Evolutionary conservation across 2,113 vertebrate genomes (phyloP).

Genomic region (Pseudorhombus dupliciocellatus): DNA sequence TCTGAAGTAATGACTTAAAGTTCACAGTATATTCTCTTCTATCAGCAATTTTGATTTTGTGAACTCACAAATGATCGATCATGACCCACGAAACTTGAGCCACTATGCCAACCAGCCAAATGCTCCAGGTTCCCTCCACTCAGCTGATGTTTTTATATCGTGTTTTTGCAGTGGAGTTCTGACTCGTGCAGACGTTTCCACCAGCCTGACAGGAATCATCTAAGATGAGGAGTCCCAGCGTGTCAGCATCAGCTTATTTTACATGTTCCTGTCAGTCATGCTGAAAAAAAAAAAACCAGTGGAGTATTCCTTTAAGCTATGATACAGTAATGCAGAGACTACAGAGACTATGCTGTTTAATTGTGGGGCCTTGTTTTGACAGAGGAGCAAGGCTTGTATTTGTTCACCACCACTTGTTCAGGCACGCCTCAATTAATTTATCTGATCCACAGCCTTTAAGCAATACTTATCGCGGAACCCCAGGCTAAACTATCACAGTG

Average conservation of each 20-base stretch:
- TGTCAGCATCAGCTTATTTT: not conserved
- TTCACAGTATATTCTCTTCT: no score
- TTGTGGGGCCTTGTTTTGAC: slow-evolving; percentile 56
- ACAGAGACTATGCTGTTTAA: slow-evolving; percentile 69
- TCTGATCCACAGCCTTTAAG: slow-evolving; percentile 60
- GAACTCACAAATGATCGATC: not conserved
- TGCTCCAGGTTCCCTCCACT: not conserved
- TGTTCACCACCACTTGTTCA: slow-evolving; percentile 40
- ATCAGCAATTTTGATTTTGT: not conserved
- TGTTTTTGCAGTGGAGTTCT: no score
- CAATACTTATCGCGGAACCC: slow-evolving; percentile 43
- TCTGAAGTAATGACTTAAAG: not conserved
- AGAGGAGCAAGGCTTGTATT: slow-evolving; percentile 18
- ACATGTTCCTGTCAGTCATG: not conserved
- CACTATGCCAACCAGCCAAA: not conserved
- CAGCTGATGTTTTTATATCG: not conserved
- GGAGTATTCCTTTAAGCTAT: slow-evolving; percentile 56
- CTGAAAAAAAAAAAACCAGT: slow-evolving; percentile 11
- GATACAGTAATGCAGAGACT: slow-evolving; percentile 76
- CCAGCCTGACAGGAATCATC: not conserved
- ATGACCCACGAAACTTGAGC: not conserved
- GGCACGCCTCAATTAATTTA: slow-evolving; percentile 52
- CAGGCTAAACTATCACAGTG: slow-evolving; percentile 20
- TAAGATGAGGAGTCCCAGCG: no score
- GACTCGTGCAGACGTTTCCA: slow-evolving; percentile 3